Evolutionary conservation across 1,140 invertebrate genomes (phyloP).

Genomic region (Camponotus pennsylvanicus): DNA sequence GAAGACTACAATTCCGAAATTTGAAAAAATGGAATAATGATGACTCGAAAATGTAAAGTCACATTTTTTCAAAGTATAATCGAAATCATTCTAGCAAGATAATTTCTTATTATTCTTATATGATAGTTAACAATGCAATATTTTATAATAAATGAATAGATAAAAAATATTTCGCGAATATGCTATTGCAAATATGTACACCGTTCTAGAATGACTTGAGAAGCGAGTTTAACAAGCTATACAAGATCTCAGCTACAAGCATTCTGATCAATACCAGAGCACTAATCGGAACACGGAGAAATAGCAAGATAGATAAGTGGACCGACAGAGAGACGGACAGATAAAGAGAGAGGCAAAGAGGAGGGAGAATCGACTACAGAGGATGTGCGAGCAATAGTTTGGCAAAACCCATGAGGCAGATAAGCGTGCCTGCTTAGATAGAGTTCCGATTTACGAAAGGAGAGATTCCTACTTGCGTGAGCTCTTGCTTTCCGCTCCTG

Average conservation of each 20-base stretch:
- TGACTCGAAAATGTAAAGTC: neutral
- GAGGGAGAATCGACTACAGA: neutral
- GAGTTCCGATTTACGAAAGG: slow-evolving; percentile 33
- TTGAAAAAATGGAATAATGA: neutral
- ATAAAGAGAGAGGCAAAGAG: slow-evolving; percentile 10
- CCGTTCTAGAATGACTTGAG: neutral
- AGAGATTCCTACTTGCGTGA: slow-evolving; percentile 53
- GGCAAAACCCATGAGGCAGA: slow-evolving; percentile 46
- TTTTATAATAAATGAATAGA: neutral
- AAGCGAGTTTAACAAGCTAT: slow-evolving; percentile 14
- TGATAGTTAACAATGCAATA: neutral
- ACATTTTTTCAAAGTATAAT: neutral
- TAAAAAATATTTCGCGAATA: neutral
- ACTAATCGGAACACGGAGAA: slow-evolving; percentile 51
- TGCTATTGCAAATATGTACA: too few relatives aligned
- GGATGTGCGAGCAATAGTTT: slow-evolving; percentile 54
- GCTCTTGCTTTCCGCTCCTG: neutral
- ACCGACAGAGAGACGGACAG: slow-evolving; percentile 45
- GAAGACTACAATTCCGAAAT: neutral
- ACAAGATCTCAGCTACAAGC: slow-evolving; percentile 25
- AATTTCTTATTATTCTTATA: neutral
- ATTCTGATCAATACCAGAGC: slow-evolving; percentile 36
- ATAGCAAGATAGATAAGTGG: slow-evolving; percentile 52
- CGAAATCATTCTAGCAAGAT: neutral
- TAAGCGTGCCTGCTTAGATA: slow-evolving; percentile 45